phyloP scores from a whole-genome alignment of 1,140 invertebrate genomes.

The Aphelinus certus region DNA sequence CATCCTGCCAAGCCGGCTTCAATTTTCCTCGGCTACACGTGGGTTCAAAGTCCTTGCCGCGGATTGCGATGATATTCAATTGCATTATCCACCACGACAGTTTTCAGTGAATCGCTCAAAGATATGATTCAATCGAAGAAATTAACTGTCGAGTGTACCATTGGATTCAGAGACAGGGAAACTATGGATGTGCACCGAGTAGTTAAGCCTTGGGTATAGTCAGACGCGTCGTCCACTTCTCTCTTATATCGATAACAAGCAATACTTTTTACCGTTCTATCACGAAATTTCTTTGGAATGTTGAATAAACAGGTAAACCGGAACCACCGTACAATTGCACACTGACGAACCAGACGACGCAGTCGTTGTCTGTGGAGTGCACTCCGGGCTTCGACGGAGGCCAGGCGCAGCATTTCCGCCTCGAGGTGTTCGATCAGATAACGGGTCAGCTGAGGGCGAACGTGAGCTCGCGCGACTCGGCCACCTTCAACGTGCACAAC shows the following conservation, averaged over 20 bases:
- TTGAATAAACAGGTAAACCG: slow-evolving; percentile 72
- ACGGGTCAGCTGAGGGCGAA: slow-evolving; percentile 74
- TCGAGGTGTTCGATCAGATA: slow-evolving; percentile 78
- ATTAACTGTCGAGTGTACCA: too few relatives aligned
- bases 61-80: too few relatives aligned
- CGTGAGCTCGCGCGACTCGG: slow-evolving; percentile 72
- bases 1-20: too few relatives aligned
- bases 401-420: slow-evolving; percentile 74
- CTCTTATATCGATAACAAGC: too few relatives aligned
- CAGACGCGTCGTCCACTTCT: too few relatives aligned
- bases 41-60: too few relatives aligned
- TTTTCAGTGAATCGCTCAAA: too few relatives aligned
- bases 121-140: too few relatives aligned
- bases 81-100: too few relatives aligned
- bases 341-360: slow-evolving; percentile 81
- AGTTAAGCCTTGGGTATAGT: too few relatives aligned
- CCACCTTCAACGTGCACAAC: slow-evolving; percentile 74
- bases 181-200: background rate
- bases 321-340: slow-evolving; percentile 84
- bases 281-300: background rate
- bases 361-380: slow-evolving; percentile 81
- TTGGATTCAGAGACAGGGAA: background rate
- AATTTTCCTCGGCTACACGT: too few relatives aligned
- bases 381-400: slow-evolving; percentile 83
- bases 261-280: too few relatives aligned